A percentile compares a stretch with the other conserved stretches of the same genome.
These are phyloP conservation scores for Chunga burmeisteri DNA, from an alignment of 2,113 vertebrate genomes.

Conservation along the genomic window DNA sequence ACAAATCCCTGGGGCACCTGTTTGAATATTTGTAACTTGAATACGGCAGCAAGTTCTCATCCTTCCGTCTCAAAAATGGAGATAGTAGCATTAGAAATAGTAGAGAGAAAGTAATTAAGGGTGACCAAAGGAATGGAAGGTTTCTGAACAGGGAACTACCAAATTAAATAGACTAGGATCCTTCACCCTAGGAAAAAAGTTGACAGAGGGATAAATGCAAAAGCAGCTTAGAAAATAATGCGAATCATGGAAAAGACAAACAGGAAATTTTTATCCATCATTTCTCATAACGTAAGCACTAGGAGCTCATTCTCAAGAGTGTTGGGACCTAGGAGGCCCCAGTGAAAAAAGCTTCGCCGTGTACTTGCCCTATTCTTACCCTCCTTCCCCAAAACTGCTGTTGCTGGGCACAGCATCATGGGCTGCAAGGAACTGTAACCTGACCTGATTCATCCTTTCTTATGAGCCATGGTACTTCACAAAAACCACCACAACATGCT, in stretches of 20 bases:
- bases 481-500: fast-evolving
- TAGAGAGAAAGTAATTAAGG: neutral
- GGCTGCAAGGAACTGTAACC: neutral
- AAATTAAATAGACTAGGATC: neutral
- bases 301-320: neutral
- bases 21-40: neutral
- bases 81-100: neutral
- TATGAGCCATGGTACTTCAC: neutral
- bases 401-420: neutral
- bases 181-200: neutral
- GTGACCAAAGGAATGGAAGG: neutral
- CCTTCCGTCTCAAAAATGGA: neutral
- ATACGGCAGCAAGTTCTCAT: neutral
- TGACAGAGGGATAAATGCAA: neutral
- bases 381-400: neutral
- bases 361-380: neutral
- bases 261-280: neutral
- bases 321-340: neutral
- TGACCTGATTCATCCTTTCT: neutral
- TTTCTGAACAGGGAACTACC: neutral
- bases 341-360: neutral
- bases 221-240: neutral
- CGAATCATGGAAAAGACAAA: neutral
- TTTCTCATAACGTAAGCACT: neutral
- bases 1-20: neutral